phyloP scores from a whole-genome alignment of 1,140 invertebrate genomes.

The Stenopsyche tienmushanensis region DNA sequence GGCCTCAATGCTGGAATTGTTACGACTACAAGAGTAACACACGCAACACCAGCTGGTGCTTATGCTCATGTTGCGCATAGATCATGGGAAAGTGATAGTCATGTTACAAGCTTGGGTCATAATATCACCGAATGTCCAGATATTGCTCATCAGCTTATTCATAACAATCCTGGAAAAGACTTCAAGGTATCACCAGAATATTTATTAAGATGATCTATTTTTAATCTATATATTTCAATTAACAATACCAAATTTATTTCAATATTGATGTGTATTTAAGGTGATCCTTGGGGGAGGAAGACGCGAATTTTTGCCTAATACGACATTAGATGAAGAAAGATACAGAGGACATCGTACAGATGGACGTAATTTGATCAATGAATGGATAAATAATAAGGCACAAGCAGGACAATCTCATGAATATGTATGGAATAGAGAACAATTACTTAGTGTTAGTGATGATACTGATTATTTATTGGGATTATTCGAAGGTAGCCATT shows the following conservation, averaged over 20 bases:
- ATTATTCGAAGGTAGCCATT: constrained; percentile 54
- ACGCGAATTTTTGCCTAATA: constrained; percentile 67
- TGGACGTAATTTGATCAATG: constrained; percentile 54
- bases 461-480: constrained; percentile 52
- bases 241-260: constrained; percentile 1
- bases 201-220: not conserved
- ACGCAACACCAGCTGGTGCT: constrained; percentile 73
- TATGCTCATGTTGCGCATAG: constrained; percentile 77
- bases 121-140: constrained; percentile 52
- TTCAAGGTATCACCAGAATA: constrained; percentile 48
- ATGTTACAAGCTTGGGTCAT: constrained; percentile 50
- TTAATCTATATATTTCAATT: not conserved
- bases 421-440: constrained; percentile 65
- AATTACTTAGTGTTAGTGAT: constrained; percentile 46
- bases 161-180: constrained; percentile 55
- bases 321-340: constrained; percentile 52
- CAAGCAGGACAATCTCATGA: constrained; percentile 44
- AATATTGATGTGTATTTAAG: constrained; percentile 40
- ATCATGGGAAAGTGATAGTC: constrained; percentile 77
- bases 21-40: constrained; percentile 75
- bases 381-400: constrained; percentile 52
- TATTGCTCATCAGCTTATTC: constrained; percentile 64
- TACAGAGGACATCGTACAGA: constrained; percentile 55
- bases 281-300: constrained; percentile 76
- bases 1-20: constrained; percentile 73